Evolutionary conservation across 2,888 invertebrate genomes (phyloP), one percentile per base, ranked within the genome.

Genomic region (Leptopilina drosophilae): DNA sequence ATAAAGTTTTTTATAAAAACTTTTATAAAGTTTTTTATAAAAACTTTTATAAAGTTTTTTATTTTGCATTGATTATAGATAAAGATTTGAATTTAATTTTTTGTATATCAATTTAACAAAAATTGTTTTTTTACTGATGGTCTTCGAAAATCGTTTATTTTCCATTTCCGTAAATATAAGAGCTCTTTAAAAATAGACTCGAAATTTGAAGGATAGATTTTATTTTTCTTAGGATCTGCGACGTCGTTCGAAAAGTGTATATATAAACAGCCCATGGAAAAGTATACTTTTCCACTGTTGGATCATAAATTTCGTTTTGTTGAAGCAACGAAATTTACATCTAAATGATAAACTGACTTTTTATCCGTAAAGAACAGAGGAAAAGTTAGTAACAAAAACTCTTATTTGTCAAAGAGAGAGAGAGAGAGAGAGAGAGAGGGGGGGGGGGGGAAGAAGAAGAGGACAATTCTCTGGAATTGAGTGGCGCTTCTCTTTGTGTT

Each of bases 401-500:
- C 26, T 53, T 49, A 9, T 69, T 69, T 69, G 53, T 53, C 53
- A 53, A 49, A 49, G 49, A 49, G 12, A 49, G 49, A 49, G 11
- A 49, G 49, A 49, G 49, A 49, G 12, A 49, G 49, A 49, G 11
- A 49, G 49, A 49, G 11, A 49, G 49, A 49, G 11, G 11, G 11
- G 11, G 49, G 49, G 12, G 11, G 11, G 11, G 11, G 49, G 7
- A 11, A 49, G 49, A 49, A 11, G 11, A 14, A 69, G 26, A 69
- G 49, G 53, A 69, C 69, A 69, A 53, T 69, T 53, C 69, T 7
- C 69, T 15, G 26, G 53, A 69, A 69, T 14, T 69, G 53, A 49
- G 69, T 62, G 69, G 26, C 53, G 53, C 53, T 26, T 26, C 49
- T 69, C 69, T 53, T 69, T 69, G 69, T 73, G 56, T 40, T 53